A percentile compares a stretch with the other conserved stretches of the same genome.
These are phyloP conservation scores for Paragorgia papillata DNA, from an alignment of 92 coral and sea anemone species.

Conservation along the genomic window DNA sequence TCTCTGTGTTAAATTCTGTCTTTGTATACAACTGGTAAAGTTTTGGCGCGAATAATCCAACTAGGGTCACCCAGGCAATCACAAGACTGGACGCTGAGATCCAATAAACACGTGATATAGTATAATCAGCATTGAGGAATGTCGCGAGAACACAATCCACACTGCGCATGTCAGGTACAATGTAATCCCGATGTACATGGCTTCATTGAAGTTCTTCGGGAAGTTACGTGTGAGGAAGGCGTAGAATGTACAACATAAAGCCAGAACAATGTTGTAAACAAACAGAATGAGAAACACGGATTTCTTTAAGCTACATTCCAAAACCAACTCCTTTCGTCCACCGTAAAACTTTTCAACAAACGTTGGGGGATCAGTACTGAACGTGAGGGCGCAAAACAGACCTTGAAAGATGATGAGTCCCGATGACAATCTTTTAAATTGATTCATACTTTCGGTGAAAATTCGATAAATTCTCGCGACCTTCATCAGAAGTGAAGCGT, in stretches of 20 bases:
- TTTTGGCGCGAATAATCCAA: slow-evolving; percentile 73
- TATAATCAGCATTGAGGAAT: slow-evolving; percentile 67
- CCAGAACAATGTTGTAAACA: slow-evolving; percentile 61
- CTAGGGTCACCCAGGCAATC: slow-evolving; percentile 69
- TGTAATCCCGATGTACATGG: slow-evolving; percentile 3
- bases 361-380: slow-evolving; percentile 24
- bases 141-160: slow-evolving; percentile 79
- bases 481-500: slow-evolving; percentile 33
- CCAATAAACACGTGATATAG: slow-evolving; percentile 63
- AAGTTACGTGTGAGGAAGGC: slow-evolving; percentile 72
- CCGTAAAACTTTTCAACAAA: slow-evolving; percentile 46
- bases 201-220: slow-evolving; percentile 2
- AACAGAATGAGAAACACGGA: slow-evolving; percentile 62
- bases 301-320: slow-evolving; percentile 64
- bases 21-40: slow-evolving; percentile 45
- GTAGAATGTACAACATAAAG: slow-evolving; percentile 63
- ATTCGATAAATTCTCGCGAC: slow-evolving; percentile 12
- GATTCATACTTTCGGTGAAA: slow-evolving; percentile 1
- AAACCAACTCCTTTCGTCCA: slow-evolving; percentile 21
- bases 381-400: slow-evolving; percentile 15
- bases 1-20: slow-evolving; percentile 32
- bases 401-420: slow-evolving; percentile 34
- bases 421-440: slow-evolving; percentile 4
- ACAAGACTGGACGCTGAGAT: slow-evolving; percentile 55
- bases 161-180: slow-evolving; percentile 72